Base-by-base conservation (phyloP, 2,888 invertebrate genomes). In the Acronicta aceris region DNA sequence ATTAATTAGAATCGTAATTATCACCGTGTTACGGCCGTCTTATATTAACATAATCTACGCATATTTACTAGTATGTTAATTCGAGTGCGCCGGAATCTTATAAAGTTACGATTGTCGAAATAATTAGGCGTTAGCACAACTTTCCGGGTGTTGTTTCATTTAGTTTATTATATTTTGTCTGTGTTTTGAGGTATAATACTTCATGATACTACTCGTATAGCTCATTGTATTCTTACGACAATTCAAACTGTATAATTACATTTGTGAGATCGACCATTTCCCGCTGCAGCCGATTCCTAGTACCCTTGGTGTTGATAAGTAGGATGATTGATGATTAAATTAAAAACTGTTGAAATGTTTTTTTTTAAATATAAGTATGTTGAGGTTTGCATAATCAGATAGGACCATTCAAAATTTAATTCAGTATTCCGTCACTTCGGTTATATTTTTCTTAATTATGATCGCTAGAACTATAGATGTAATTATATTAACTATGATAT, bases 1-100 rank as follows among this genome's bases (percentile, higher is more conserved):
- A 70, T 60, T 77, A 79, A 78, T 81, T 76, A 78, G 45, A 74
- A 51, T 62, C 60, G 25, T 74, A 75, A 68, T 76, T 79, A 79
- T 71, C 73, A 68, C 69, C 47, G 69, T 72, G 49, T 72, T 69
- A 74, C 58, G 58, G 60, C 21, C 61, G 33, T 36, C 30, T 50
- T 42, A 42, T 60, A 72, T 76, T 67, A 60, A 56, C 72, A 67
- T 71, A 63, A 68, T 65, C 52, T 63, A 67, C 45, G n/a, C n/a
- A n/a, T n/a, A n/a, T 21, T 21, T 21, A 38, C n/a, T 75, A 68
- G 64, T 59, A 76, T 71, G 65, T 17, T 65, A 78, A 78, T 67
- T 46, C 17, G 17, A 45, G 62, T 67, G 52, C 43, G 64, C 55
- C 58, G 64, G 64, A 27, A 27, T 66, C 59, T 60, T 71, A 48